Base-by-base conservation (phyloP, 2,797 vertebrate genomes). In the Semaprochilodus insignis region DNA sequence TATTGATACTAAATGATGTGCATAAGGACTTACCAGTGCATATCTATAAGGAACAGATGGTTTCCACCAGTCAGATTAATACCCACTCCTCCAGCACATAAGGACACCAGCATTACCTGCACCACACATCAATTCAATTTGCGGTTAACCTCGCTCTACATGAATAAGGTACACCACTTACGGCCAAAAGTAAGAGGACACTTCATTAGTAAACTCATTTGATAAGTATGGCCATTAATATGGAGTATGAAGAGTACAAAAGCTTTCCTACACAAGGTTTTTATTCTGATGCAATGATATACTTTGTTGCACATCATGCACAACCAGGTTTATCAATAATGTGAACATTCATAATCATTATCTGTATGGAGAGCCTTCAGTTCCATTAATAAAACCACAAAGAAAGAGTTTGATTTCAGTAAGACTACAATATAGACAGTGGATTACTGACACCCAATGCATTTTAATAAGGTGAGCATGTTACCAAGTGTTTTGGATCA, bases 11-110 rank as follows among this genome's bases (percentile, higher is more conserved):
- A 25, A 27, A 6, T 48, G 10, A 40, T 7, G 10, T 36, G 0
- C 52, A 13, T 21, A 74, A 57, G 23, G 51, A 74, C 89, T 97
- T 95, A 99, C 98, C 98, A 99, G 91, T 99, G 98, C 97, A 99
- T 99, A 90, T 99, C 98, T 25, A 99, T 94, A 54, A 99, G 96
- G 89, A 99, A 99, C 55, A 99, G 97, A 85, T 99, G 97, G 89
- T 99, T 99, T 77, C 97, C 98, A 86, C 98, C 98, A 31, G 93
- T 95, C 74, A 99, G 93, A 88, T 99, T 99, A 77, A 99, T 93
- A 19, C 98, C 98, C 51, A 99, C 91, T 0, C 98, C 98, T 89
- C 98, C 98, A 85, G 97, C 98, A 91, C 97, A 95, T 48, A 99
- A 94, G 0, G 98, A 99, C 77, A 99, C 93, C 73, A 99, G 92